A percentile compares a stretch with the other conserved stretches of the same genome.
These are phyloP conservation scores for Acanthosepion pharaonis DNA, from an alignment of 2,888 invertebrate species.

Conservation along the genomic window DNA sequence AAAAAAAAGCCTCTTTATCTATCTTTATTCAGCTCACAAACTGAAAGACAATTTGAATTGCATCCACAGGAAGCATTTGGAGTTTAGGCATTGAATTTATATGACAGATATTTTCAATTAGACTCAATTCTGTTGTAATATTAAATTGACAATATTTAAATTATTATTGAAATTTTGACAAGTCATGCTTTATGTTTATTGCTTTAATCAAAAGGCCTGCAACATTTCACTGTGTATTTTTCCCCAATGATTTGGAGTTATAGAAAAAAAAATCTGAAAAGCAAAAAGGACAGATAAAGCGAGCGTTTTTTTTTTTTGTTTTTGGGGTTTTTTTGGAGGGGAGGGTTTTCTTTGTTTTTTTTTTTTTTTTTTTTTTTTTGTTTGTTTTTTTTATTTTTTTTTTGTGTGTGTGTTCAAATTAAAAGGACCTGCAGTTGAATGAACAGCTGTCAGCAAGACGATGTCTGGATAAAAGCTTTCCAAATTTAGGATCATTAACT, in stretches of 20 bases:
- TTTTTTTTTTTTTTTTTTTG: too few species aligned
- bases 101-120: neutral
- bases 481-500: neutral
- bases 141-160: neutral
- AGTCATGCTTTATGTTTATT: neutral
- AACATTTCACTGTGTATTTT: neutral
- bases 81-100: neutral
- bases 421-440: neutral
- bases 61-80: neutral
- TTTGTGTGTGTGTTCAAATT: too few species aligned
- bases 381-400: too few species aligned
- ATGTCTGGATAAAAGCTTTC: neutral
- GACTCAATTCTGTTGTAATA: neutral
- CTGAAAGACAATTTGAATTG: neutral
- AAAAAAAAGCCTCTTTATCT: neutral
- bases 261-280: neutral
- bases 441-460: neutral
- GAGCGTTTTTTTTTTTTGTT: too few species aligned
- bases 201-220: neutral
- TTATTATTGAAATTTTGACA: neutral
- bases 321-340: too few species aligned
- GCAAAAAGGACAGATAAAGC: too few species aligned
- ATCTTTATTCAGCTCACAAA: neutral
- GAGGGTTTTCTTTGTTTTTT: too few species aligned
- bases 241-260: neutral